Base-by-base conservation (phyloP, 2,797 vertebrate genomes). In the Huso huso region DNA sequence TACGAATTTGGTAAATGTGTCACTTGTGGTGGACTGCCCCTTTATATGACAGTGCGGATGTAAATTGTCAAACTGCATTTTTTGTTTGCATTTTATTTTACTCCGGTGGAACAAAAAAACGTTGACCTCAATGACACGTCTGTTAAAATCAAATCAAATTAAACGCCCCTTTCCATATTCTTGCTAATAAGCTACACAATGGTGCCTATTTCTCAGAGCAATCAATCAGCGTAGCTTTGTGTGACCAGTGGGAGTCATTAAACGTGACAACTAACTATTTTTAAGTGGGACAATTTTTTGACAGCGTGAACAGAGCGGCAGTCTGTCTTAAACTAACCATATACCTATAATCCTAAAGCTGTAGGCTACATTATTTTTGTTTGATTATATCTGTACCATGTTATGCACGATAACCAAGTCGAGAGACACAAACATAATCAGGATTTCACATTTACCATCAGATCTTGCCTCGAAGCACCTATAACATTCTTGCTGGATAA, bases 381-480 rank as follows among this genome's bases (percentile, higher is more conserved):
- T 37, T 1, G 37, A 37, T 37, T 37, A 37, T 5, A 37, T 37
- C 37, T 37, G 37, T 37, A 37, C 37, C 37, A 5, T 37, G 37
- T 37, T 5, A 37, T 37, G 37, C 37, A 37, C 70, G 63, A 82
- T 69, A 72, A 76, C 73, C 72, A 74, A 83, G 76, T 75, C 72
- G 73, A 67, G 67, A 82, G 79, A 85, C 76, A 79, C 80, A 79
- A 78, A 74, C 63, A 69, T 68, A 65, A 82, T 81, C 77, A 68
- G 81, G 83, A 81, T 82, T 81, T 78, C 64, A 66, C 77, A 72
- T 84, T 79, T 68, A 64, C 74, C 71, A 74, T 76, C 72, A 70
- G 68, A 75, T 73, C 76, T 71, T 75, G 77, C 80, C 83, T 82
- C 73, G 60, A 70, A 81, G 78, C 79, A 78, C 79, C 81, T 83